These are phyloP conservation scores for Hybognathus amarus DNA, from an alignment of 2,797 vertebrate species.

Conservation along the genomic window DNA sequence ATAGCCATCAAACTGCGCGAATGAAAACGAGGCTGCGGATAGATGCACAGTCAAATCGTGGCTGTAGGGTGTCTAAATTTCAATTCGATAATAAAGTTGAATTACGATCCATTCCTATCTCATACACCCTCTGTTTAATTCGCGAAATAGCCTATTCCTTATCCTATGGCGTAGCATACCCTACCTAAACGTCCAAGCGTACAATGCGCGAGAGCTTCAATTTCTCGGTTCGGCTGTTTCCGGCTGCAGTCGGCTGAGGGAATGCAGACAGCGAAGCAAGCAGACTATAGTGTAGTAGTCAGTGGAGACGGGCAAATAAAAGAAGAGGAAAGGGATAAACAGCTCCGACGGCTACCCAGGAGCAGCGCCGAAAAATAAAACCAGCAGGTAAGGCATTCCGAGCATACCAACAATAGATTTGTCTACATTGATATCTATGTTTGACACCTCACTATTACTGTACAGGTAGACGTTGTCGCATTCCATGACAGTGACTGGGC, in stretches of 20 bases:
- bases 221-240: slow-evolving; percentile 50
- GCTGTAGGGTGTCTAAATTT: neutral
- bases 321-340: slow-evolving; percentile 15
- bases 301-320: slow-evolving; percentile 48
- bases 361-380: neutral
- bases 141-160: neutral
- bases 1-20: neutral
- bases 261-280: slow-evolving; percentile 58
- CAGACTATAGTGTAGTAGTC: slow-evolving; percentile 32
- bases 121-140: neutral
- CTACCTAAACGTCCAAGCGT: neutral
- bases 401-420: neutral
- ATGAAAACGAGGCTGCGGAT: neutral
- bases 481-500: slow-evolving; percentile 44
- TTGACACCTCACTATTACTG: slow-evolving; percentile 35
- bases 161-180: neutral
- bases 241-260: slow-evolving; percentile 50
- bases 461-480: slow-evolving; percentile 52
- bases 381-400: neutral
- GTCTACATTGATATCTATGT: neutral
- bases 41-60: neutral
- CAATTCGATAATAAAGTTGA: neutral
- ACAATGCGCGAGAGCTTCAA: neutral
- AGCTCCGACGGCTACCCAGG: neutral
- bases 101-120: neutral